Evolutionary conservation across 2,113 vertebrate genomes (phyloP).

Genomic region (Sturnira hondurensis): DNA sequence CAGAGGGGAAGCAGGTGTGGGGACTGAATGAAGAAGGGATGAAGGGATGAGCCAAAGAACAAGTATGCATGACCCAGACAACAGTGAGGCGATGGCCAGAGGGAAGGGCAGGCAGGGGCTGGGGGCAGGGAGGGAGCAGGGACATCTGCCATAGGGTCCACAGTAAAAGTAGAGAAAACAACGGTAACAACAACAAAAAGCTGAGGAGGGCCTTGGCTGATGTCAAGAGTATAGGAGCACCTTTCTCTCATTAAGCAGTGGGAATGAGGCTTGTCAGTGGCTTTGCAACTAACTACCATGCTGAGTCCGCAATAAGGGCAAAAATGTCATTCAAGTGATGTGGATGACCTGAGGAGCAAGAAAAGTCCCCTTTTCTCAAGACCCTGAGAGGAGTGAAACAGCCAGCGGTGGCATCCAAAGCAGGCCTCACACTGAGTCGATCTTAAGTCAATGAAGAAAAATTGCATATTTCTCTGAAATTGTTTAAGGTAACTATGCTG

Average conservation of each 20-base stretch:
- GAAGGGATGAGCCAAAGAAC: no score
- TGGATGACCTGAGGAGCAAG: conserved; percentile 29
- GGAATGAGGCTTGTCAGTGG: not conserved
- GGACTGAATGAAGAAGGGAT: no score
- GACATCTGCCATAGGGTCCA: no score
- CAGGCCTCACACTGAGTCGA: not conserved
- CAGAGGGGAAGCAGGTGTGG: no score
- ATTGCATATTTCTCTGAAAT: not conserved
- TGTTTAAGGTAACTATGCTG: not conserved
- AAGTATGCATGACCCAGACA: no score
- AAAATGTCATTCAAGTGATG: conserved; percentile 15
- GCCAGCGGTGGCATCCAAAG: not conserved
- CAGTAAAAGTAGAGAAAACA: no score
- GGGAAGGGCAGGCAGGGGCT: no score
- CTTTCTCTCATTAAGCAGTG: not conserved
- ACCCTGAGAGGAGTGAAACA: not conserved
- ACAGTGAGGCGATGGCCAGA: no score
- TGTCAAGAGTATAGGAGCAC: not conserved
- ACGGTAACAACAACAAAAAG: not conserved
- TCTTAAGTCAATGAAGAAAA: not conserved
- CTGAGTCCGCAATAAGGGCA: not conserved
- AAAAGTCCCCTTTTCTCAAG: not conserved
- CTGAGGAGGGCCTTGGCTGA: not conserved
- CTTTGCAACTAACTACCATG: not conserved
- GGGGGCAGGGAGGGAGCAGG: no score